phyloP scores from a whole-genome alignment of 2,797 vertebrate genomes.

The Platalea minor region DNA sequence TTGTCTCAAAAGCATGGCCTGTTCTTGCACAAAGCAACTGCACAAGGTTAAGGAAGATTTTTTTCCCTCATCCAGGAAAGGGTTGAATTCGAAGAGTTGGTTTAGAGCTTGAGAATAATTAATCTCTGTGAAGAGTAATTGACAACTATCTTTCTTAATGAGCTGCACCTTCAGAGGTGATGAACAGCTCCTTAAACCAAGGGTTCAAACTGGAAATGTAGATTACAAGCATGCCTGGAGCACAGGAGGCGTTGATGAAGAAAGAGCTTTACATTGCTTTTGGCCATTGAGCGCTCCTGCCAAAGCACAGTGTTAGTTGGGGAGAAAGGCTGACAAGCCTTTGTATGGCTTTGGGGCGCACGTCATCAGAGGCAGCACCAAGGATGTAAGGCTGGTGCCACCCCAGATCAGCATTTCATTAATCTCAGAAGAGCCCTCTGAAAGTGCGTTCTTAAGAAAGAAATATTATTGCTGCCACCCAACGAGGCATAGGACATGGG shows the following conservation, averaged over 20 bases:
- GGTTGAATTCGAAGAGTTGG: background rate
- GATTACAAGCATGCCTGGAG: background rate
- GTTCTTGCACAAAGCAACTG: background rate
- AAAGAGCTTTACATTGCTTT: background rate
- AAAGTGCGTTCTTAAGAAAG: background rate
- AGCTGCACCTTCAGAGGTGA: background rate
- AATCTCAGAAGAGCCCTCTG: background rate
- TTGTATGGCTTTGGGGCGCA: background rate
- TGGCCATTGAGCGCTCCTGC: background rate
- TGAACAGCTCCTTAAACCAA: background rate
- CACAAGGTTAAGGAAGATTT: background rate
- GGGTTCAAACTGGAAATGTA: background rate
- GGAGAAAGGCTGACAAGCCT: background rate
- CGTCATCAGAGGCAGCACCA: fast-evolving
- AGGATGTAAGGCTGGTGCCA: too few species aligned
- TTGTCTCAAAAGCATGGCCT: background rate
- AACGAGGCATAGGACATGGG: background rate
- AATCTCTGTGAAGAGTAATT: background rate
- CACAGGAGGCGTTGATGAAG: background rate
- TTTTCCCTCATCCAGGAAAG: background rate
- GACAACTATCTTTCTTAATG: background rate
- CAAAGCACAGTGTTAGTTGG: fast-evolving
- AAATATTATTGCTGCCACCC: background rate
- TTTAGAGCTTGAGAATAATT: background rate
- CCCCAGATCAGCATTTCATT: background rate